Percentiles rank a stretch among this genome's conserved stretches.
These are phyloP conservation scores for Ormyrus pomaceus DNA, from an alignment of 2,888 invertebrate species.

Conservation along the genomic window DNA sequence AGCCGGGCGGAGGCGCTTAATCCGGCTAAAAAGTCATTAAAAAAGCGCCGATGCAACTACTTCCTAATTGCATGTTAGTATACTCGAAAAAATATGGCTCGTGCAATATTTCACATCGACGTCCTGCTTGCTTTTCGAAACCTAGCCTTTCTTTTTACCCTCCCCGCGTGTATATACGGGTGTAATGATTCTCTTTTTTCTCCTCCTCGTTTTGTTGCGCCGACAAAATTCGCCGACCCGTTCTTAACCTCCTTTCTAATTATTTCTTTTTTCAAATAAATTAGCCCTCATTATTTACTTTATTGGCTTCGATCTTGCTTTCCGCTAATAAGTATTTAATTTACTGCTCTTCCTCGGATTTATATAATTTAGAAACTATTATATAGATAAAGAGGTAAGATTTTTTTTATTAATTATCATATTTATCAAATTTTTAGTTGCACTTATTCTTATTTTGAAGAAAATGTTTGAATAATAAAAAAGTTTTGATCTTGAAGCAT, in stretches of 20 bases:
- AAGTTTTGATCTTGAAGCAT: too few relatives aligned
- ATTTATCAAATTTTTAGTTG: too few relatives aligned
- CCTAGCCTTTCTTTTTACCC: background rate
- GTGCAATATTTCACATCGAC: conserved; percentile 45
- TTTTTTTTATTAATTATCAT: too few relatives aligned
- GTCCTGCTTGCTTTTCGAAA: conserved; percentile 21
- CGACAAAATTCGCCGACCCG: too few relatives aligned
- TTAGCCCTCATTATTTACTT: too few relatives aligned
- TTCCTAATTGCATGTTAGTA: conserved; percentile 54
- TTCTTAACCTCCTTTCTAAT: too few relatives aligned
- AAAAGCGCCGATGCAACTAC: conserved; percentile 45
- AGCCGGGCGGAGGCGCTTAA: conserved; percentile 39
- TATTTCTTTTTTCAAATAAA: too few relatives aligned
- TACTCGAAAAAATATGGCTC: conserved; percentile 42
- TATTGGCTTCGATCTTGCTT: background rate
- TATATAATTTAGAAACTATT: too few relatives aligned
- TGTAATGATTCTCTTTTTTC: background rate
- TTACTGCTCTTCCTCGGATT: background rate
- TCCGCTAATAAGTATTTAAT: background rate
- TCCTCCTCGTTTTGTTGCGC: background rate
- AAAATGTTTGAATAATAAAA: too few relatives aligned
- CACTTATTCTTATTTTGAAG: too few relatives aligned
- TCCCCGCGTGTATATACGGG: background rate
- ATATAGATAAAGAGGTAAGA: too few relatives aligned
- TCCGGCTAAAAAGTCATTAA: conserved; percentile 48